Base-by-base conservation (phyloP, 1,140 invertebrate genomes). In the Drosophila nannoptera region DNA sequence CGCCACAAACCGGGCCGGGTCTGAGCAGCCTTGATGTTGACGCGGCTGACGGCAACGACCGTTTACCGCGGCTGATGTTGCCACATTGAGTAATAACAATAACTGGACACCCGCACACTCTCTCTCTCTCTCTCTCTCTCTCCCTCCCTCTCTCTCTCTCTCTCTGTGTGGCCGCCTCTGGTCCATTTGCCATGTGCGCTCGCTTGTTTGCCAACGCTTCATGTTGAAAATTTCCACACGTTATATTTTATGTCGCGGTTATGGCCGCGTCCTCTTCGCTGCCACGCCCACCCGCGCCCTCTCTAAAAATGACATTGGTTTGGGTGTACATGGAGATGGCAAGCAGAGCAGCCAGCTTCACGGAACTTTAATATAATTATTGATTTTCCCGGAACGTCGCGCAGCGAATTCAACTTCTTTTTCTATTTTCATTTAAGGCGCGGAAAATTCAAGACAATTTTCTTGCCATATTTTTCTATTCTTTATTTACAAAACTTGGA, bases 291-390 rank as follows among this genome's bases (percentile, higher is more conserved):
- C 35, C 2, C 35, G 7, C 6, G 8, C 36, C 36, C 0, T 2
- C 36, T 5, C 36, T 36, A 6, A 38, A 38, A 38, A 38, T 22
- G 22, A 14, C n/a, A 16, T 14, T n/a, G 12, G 40, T 43, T 7
- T 12, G 12, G 12, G 6, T 43, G 0, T 43, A 7, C 7, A 4
- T 8, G 8, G 16, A 53, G 33, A 56, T 55, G 35, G 55, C 61
- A 61, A 67, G 12, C 29, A 59, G 61, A 36, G 12, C 53, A 43
- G 38, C 40, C 12, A 5, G 59, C 65, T 40, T 42, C 66, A 67
- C 55, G n/a, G 14, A 72, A 76, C 81, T 86, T 86, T 86, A 86
- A 86, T 81, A 77, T 61, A 86, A 77, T 77, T 86, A 86, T 86
- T 87, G 81, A 86, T 86, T 86, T 84, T 86, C 33, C 9, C 53